phyloP scores from a whole-genome alignment of 2,797 vertebrate species.

The Sorex maritimensis region DNA sequence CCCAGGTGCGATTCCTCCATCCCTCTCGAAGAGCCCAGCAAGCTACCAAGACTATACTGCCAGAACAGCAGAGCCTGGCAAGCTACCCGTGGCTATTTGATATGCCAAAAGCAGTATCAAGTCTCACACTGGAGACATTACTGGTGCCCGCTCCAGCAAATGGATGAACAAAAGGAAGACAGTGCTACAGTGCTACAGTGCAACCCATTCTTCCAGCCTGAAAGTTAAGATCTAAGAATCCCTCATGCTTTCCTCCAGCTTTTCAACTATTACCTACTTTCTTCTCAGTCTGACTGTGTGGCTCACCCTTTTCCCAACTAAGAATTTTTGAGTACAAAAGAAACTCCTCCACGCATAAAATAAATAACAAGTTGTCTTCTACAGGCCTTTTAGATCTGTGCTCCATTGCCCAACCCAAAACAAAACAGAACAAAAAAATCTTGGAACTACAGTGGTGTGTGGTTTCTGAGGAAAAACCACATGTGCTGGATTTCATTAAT shows the following conservation, averaged over 20 bases:
- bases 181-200: too few relatives aligned
- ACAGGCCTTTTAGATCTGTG: neutral
- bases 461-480: conserved; percentile 40
- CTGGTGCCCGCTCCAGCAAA: too few relatives aligned
- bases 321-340: neutral
- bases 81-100: too few relatives aligned
- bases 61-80: too few relatives aligned
- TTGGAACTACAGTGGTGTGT: neutral
- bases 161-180: too few relatives aligned
- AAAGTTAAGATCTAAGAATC: neutral
- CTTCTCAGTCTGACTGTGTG: neutral
- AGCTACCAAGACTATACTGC: too few relatives aligned
- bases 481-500: conserved; percentile 18
- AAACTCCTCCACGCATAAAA: conserved; percentile 20
- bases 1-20: too few relatives aligned
- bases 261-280: neutral
- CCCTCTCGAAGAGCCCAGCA: too few relatives aligned
- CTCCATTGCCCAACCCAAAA: neutral
- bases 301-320: neutral
- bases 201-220: neutral
- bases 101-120: too few relatives aligned
- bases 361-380: neutral
- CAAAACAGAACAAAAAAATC: neutral
- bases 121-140: too few relatives aligned
- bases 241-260: neutral